Conservation (phyloP, 1,140 invertebrate genomes). For the Drosophila serrata region DNA sequence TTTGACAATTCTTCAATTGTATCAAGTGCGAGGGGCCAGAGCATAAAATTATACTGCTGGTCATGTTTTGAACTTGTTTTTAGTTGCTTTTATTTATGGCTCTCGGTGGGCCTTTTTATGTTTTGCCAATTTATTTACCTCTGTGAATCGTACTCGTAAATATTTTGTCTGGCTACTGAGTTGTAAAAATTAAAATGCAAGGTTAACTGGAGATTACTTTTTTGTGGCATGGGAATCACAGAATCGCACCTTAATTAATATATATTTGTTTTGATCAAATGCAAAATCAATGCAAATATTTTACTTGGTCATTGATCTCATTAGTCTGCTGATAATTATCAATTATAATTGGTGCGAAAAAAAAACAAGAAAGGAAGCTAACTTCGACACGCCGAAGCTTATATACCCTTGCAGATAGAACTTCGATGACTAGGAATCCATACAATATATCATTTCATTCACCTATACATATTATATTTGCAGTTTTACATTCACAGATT, state of each 20-base stretch:
- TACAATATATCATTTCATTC: too few species aligned
- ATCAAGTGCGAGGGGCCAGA: slow-evolving; percentile 46
- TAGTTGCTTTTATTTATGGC: slow-evolving; percentile 36
- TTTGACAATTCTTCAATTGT: slow-evolving; percentile 80
- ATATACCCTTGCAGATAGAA: too few species aligned
- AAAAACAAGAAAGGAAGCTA: too few species aligned
- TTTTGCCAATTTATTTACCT: slow-evolving; percentile 67
- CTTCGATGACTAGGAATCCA: too few species aligned
- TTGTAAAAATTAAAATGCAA: slow-evolving; percentile 48
- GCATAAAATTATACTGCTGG: slow-evolving; percentile 71
- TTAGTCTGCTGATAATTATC: slow-evolving; percentile 1
- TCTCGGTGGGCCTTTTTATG: slow-evolving; percentile 34
- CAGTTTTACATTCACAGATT: too few species aligned
- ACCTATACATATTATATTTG: too few species aligned
- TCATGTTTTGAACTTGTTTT: slow-evolving; percentile 62
- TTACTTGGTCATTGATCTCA: slow-evolving; percentile 46
- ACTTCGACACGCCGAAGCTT: too few species aligned
- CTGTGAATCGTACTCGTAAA: slow-evolving; percentile 44
- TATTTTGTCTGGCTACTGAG: slow-evolving; percentile 36
- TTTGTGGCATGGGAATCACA: slow-evolving; percentile 10
- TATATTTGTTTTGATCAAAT: slow-evolving; percentile 39
- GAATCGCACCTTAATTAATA: slow-evolving; percentile 9
- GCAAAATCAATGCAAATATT: slow-evolving; percentile 30
- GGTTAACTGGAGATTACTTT: slow-evolving; percentile 37
- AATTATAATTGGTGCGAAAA: slow-evolving; percentile 13